Evolutionary conservation across 1,140 invertebrate genomes (phyloP).

Genomic region (Drosophila takahashii): DNA sequence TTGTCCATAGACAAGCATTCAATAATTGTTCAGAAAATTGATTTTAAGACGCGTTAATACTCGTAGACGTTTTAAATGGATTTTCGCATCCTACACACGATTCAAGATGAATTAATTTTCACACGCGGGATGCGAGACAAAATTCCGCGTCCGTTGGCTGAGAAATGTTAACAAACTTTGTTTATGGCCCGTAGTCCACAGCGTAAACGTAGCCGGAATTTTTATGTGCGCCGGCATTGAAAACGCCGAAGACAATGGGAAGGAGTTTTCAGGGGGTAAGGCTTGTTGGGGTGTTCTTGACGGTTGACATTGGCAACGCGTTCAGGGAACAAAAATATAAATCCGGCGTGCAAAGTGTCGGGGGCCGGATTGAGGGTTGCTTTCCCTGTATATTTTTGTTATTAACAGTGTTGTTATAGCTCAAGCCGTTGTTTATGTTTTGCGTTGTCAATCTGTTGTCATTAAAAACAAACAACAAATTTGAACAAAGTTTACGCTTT

Average conservation of each 20-base stretch:
- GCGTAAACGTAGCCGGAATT: conserved; percentile 66
- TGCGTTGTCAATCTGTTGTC: conserved; percentile 76
- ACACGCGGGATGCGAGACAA: conserved; percentile 58
- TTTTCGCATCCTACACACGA: conserved; percentile 34
- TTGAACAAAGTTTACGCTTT: conserved; percentile 50
- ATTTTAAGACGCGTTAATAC: conserved; percentile 6
- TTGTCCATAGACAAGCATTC: conserved; percentile 89
- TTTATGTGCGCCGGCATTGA: conserved; percentile 69
- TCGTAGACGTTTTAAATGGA: neutral
- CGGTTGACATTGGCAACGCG: conserved; percentile 79
- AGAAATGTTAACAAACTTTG: conserved; percentile 75
- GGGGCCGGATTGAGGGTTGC: conserved; percentile 14
- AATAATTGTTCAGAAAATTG: conserved; percentile 15
- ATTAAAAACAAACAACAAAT: conserved; percentile 75
- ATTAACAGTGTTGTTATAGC: conserved; percentile 73
- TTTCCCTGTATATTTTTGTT: conserved; percentile 61
- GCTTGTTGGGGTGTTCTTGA: conserved; percentile 72
- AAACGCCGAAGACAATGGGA: conserved; percentile 53
- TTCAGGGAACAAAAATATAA: conserved; percentile 3
- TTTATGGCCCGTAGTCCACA: conserved; percentile 60
- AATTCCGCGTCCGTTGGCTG: conserved; percentile 53
- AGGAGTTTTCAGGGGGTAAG: conserved; percentile 11
- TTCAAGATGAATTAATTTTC: conserved; percentile 16
- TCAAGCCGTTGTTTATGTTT: conserved; percentile 35
- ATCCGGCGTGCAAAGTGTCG: neutral